Evolutionary conservation across 2,797 vertebrate genomes (phyloP).

Genomic region (Paedocypris micromegethes): DNA sequence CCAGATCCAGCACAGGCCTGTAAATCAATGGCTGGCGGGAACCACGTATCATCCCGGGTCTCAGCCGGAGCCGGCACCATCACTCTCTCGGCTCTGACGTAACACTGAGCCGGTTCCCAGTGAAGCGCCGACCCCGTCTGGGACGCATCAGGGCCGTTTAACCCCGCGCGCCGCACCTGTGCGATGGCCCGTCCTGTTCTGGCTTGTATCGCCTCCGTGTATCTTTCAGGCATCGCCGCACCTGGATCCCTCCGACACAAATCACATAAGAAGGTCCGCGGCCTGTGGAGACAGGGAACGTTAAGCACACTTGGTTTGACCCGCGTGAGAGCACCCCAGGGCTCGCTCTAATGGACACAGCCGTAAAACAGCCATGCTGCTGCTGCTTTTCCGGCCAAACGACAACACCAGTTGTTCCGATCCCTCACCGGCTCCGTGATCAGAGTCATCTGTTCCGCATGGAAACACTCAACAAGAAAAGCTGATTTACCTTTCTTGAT

Average conservation of each 20-base stretch:
- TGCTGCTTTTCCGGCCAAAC: constrained; percentile 61
- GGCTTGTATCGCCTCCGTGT: constrained; percentile 40
- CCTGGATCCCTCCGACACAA: constrained; percentile 63
- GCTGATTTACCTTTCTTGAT: constrained; percentile 46
- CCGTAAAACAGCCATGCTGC: constrained; percentile 63
- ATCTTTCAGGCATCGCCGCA: constrained; percentile 49
- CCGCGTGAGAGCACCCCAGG: constrained; percentile 42
- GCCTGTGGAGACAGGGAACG: constrained; percentile 46
- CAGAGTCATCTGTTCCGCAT: constrained; percentile 57
- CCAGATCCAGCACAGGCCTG: constrained; percentile 54
- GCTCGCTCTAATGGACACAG: constrained; percentile 56
- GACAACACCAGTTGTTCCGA: constrained; percentile 65
- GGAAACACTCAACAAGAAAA: constrained; percentile 46
- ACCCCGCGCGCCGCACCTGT: constrained; percentile 33
- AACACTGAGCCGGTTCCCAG: constrained; percentile 63
- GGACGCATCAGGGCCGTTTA: constrained; percentile 57
- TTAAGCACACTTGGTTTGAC: constrained; percentile 38
- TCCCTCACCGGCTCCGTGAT: constrained; percentile 58
- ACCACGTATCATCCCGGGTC: constrained; percentile 55
- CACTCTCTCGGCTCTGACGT: constrained; percentile 66
- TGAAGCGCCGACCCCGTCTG: constrained; percentile 50
- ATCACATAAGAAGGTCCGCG: constrained; percentile 58
- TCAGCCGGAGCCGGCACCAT: constrained; percentile 69
- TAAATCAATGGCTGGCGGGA: constrained; percentile 74
- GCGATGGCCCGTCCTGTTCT: constrained; percentile 33